Base-by-base conservation (phyloP, 2,888 invertebrate genomes). In the Noctua comes region DNA sequence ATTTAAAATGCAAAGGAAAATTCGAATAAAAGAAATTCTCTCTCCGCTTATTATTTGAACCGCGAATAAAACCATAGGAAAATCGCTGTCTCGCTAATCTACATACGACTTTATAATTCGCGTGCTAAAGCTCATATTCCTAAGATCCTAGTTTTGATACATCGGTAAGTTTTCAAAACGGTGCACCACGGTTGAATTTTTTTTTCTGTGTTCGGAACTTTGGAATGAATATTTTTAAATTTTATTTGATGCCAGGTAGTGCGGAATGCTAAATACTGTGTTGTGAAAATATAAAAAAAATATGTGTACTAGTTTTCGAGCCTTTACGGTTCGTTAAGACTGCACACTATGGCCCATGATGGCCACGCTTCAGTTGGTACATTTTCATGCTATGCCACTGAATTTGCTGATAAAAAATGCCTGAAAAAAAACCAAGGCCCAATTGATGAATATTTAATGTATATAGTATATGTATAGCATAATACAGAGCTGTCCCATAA, bases 151-250 rank as follows among this genome's bases (percentile, higher is more conserved):
- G 66, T 74, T 83, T 84, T 78, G 86, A 86, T 82, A 84, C 89
- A 83, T 88, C 80, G 87, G 88, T 89, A 88, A 89, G 90, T 91
- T 90, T 91, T 91, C 91, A 86, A 91, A 91, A 89, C 87, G 89
- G 88, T 87, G 84, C 88, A 89, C 87, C 83, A 86, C 85, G 85
- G 88, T 86, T 74, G 86, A 87, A 43, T 82, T 84, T 91, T 89
- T 91, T 83, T 91, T 90, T 88, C 88, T 89, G 82, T 81, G 78
- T 88, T 90, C 86, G 78, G 85, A 89, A 62, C 62, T 62, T 8
- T 3, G 62, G 31, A 62, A 91, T 90, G 91, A 91, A 91, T 93
- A 92, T 93, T 93, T 93, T 92, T 90, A 84, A 91, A 91, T 90
- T 92, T 91, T 91, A 90, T 91, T 92, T 88, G 83, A 87, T 86